Conservation (phyloP, 2,888 invertebrate species). For the Drosophila prolongata region DNA sequence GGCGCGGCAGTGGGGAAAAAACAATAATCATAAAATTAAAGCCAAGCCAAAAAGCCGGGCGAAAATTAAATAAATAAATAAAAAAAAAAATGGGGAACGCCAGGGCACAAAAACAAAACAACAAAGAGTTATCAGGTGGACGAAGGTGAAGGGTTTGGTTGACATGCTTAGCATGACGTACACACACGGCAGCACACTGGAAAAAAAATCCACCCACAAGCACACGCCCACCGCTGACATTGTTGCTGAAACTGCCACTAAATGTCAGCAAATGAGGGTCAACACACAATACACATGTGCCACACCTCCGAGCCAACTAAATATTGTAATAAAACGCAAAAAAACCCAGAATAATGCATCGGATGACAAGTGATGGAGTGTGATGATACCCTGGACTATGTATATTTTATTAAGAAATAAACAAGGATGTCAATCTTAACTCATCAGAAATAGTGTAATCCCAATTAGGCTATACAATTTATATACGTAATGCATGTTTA, state of each 20-base stretch:
- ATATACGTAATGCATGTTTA: too few relatives aligned
- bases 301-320: slow-evolving; percentile 55
- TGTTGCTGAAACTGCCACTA: slow-evolving; percentile 76
- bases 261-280: slow-evolving; percentile 77
- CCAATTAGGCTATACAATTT: too few relatives aligned
- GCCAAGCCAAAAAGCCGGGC: slow-evolving; percentile 61
- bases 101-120: slow-evolving; percentile 1
- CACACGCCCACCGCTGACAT: slow-evolving; percentile 54
- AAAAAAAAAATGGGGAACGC: slow-evolving; percentile 31
- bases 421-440: too few relatives aligned
- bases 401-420: neutral
- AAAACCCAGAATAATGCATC: neutral
- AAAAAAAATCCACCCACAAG: slow-evolving; percentile 4
- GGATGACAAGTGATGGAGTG: neutral
- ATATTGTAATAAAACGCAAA: slow-evolving; percentile 71
- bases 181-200: slow-evolving; percentile 29
- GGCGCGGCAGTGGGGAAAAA: slow-evolving; percentile 37
- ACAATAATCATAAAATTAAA: slow-evolving; percentile 78
- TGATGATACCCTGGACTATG: neutral
- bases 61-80: slow-evolving; percentile 72
- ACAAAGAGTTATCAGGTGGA: slow-evolving; percentile 12
- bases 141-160: slow-evolving; percentile 7
- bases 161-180: slow-evolving; percentile 70
- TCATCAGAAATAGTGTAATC: too few relatives aligned
- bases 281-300: slow-evolving; percentile 43